Conservation (phyloP, 2,797 vertebrate species). For the Protonibea diacanthus region DNA sequence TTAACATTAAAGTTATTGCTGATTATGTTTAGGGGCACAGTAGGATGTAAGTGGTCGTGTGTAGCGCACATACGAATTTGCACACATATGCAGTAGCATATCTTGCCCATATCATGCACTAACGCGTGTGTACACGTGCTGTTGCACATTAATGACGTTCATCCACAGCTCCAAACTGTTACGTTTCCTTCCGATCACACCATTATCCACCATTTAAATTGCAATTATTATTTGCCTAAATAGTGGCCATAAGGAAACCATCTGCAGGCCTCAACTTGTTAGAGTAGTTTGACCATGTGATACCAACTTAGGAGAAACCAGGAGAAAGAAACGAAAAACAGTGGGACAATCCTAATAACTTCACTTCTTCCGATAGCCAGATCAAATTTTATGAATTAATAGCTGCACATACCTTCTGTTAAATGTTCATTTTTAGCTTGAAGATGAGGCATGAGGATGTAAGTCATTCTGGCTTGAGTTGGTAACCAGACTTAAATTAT, state of each 20-base stretch:
- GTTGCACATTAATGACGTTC: slow-evolving; percentile 19
- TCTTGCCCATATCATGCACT: slow-evolving; percentile 1
- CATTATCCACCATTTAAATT: slow-evolving; percentile 45
- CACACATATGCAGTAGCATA: slow-evolving; percentile 16
- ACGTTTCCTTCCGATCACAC: slow-evolving; percentile 22
- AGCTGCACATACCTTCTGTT: background rate
- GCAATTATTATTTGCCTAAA: slow-evolving; percentile 34
- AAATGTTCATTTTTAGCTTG: background rate
- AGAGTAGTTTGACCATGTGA: slow-evolving; percentile 5
- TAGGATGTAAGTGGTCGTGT: background rate
- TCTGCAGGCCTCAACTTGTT: background rate
- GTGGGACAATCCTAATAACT: background rate
- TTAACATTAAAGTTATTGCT: slow-evolving; percentile 22
- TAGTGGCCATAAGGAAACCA: slow-evolving; percentile 44
- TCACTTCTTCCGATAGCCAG: background rate
- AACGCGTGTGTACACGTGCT: slow-evolving; percentile 2
- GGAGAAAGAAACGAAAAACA: background rate
- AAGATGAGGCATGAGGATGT: too few relatives aligned
- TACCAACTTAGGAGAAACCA: background rate
- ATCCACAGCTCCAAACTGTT: slow-evolving; percentile 20
- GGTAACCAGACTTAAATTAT: background rate
- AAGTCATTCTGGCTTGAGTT: too few relatives aligned
- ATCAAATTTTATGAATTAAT: background rate
- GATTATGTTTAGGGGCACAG: slow-evolving; percentile 6
- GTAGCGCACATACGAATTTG: background rate